phyloP scores from a whole-genome alignment of 1,140 invertebrate species.

The Anastatus disparis region DNA sequence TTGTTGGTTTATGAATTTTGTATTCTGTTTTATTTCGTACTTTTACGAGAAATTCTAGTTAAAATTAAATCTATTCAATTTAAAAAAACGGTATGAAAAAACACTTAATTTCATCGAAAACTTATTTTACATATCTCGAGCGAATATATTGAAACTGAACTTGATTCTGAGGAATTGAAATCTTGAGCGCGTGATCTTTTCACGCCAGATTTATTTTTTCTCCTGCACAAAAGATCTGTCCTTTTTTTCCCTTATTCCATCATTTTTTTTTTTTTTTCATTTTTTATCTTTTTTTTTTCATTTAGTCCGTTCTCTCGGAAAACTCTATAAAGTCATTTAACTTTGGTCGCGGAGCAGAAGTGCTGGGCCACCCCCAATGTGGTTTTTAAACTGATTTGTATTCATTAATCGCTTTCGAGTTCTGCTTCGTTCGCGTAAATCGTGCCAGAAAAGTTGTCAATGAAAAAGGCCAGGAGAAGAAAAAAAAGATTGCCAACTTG shows the following conservation, averaged over 20 bases:
- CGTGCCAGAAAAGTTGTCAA: slow-evolving; percentile 25
- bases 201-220: neutral
- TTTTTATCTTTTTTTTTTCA: neutral
- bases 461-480: neutral
- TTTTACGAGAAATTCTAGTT: neutral
- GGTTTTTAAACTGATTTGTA: slow-evolving; percentile 40
- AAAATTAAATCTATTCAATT: slow-evolving; percentile 5
- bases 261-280: neutral
- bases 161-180: neutral
- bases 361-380: no score
- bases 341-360: neutral
- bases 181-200: slow-evolving; percentile 7
- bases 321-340: slow-evolving; percentile 38
- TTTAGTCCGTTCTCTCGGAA: neutral
- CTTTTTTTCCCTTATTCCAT: slow-evolving; percentile 4
- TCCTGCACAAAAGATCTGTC: slow-evolving; percentile 9
- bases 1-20: no score
- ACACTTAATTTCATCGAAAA: neutral
- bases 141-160: neutral
- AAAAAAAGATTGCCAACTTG: neutral
- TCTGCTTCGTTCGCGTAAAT: slow-evolving; percentile 21
- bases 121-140: neutral
- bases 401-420: slow-evolving; percentile 38
- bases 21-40: no score
- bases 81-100: no score